Evolutionary conservation across 1,140 invertebrate species (phyloP).

Genomic region (Hyposmocoma kahamanoa): DNA sequence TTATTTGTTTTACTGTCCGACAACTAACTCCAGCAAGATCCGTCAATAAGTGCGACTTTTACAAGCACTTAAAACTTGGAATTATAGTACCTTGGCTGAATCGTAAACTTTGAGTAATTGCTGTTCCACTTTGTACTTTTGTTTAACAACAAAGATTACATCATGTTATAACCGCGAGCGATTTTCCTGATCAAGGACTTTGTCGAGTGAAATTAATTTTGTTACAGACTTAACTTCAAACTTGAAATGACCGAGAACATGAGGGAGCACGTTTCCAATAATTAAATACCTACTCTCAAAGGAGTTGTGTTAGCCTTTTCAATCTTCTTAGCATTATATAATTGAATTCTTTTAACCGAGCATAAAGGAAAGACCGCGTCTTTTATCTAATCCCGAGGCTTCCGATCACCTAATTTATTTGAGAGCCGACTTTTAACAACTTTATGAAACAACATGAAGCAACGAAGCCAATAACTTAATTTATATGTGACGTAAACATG

Average conservation of each 20-base stretch:
- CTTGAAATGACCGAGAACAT: slow-evolving; percentile 19
- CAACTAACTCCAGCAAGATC: no score
- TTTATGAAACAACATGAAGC: no score
- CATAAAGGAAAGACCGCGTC: slow-evolving; percentile 45
- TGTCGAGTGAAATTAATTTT: background rate
- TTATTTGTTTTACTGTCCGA: no score
- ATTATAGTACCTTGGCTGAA: no score
- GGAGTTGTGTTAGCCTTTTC: slow-evolving; percentile 50
- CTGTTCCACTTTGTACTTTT: background rate
- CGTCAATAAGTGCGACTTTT: no score
- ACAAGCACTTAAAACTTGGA: no score
- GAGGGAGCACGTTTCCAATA: slow-evolving; percentile 36
- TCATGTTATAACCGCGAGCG: no score
- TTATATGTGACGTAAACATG: no score
- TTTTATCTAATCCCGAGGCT: slow-evolving; percentile 43
- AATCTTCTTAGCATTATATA: slow-evolving; percentile 53
- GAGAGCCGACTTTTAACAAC: slow-evolving; percentile 23
- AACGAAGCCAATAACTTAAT: no score
- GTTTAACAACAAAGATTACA: background rate
- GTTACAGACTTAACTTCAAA: slow-evolving; percentile 9
- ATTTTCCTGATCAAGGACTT: background rate
- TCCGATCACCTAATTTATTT: slow-evolving; percentile 45
- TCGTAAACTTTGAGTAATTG: slow-evolving; percentile 8
- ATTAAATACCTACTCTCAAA: slow-evolving; percentile 49
- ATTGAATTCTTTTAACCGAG: slow-evolving; percentile 52